Evolutionary conservation across 37 sponge, comb jelly and placozoan genomes (phyloP), one percentile per base, ranked within the genome.

Genomic region (Theonella swinhoei): DNA sequence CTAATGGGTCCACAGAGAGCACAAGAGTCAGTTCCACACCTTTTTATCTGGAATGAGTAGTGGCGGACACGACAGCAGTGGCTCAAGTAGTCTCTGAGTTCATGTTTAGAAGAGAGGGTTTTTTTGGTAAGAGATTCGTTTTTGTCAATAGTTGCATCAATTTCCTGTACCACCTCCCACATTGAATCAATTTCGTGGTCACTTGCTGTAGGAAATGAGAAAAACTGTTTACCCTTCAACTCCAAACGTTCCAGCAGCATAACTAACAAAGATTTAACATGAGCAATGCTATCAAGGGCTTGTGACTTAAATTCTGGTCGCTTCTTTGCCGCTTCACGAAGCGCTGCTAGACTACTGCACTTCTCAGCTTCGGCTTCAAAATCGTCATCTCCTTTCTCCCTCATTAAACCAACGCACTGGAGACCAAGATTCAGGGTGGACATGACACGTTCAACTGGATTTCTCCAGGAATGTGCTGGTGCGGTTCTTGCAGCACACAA

Each of bases 381-480:
- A 0, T 41, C 58, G 1, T 33, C 72, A 26, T 61, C 43, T 33
- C 17, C 31, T 23, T 70, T 71, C 24, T 71, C 42, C n/a, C 72
- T 62, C 79, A 83, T 83, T 43, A 83, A 65, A 29, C n/a, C n/a
- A n/a, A n/a, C n/a, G n/a, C n/a, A n/a, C n/a, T n/a, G n/a, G n/a
- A n/a, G n/a, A n/a, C n/a, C 80, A 29, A 80, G 34, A 32, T 80
- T 80, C 23, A 80, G 59, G 8, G 71, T 70, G 4, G 81, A 80
- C 81, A 80, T 80, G 5, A 86, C 41, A 1, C 79, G 63, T 72
- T 86, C 87, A 20, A 86, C 87, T 14, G 87, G 87, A 61, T 86
- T 86, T 42, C 70, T 72, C 73, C 79, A 86, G 3, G 86, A 86
- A 30, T 86, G 86, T 37, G n/a, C 33, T n/a, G 75, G 84, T 36